Evolutionary conservation across 2,888 invertebrate species (phyloP).

Genomic region (Drosophila barbarae): DNA sequence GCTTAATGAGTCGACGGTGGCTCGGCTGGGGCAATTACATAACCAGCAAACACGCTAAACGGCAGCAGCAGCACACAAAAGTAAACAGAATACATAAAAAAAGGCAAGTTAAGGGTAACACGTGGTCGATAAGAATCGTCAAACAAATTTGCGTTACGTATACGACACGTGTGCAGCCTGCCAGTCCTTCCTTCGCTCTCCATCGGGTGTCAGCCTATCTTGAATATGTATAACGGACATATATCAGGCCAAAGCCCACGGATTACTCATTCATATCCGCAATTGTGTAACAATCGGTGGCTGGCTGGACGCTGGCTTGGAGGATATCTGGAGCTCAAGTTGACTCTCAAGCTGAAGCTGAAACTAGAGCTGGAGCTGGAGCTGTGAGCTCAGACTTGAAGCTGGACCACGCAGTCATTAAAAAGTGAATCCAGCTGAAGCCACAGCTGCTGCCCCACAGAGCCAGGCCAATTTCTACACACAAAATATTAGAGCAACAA

Average conservation of each 20-base stretch:
- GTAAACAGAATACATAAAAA: slow-evolving; percentile 14
- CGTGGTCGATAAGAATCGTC: slow-evolving; percentile 66
- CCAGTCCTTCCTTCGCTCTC: slow-evolving; percentile 27
- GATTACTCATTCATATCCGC: slow-evolving; percentile 75
- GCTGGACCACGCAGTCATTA: slow-evolving; percentile 60
- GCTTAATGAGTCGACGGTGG: slow-evolving; percentile 58
- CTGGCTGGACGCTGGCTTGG: slow-evolving; percentile 8
- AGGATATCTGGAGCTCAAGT: slow-evolving; percentile 29
- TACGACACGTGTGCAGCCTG: slow-evolving; percentile 69
- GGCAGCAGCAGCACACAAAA: slow-evolving; percentile 40
- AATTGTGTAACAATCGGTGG: slow-evolving; percentile 64
- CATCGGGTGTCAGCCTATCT: slow-evolving; percentile 35
- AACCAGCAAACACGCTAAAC: slow-evolving; percentile 33
- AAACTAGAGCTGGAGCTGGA: slow-evolving; percentile 26
- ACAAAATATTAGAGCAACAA: slow-evolving; percentile 72
- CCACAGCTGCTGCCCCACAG: slow-evolving; percentile 52
- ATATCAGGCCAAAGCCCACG: slow-evolving; percentile 74
- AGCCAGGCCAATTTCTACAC: slow-evolving; percentile 61
- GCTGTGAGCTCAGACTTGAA: slow-evolving; percentile 18
- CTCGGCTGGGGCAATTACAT: slow-evolving; percentile 49
- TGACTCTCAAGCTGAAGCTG: slow-evolving; percentile 13
- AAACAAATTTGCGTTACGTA: slow-evolving; percentile 67
- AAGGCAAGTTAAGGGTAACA: slow-evolving; percentile 8
- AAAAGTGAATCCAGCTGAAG: slow-evolving; percentile 65
- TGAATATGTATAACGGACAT: slow-evolving; percentile 58